Evolutionary conservation across 2,797 vertebrate species (phyloP).

Genomic region (Gallinago stenura): DNA sequence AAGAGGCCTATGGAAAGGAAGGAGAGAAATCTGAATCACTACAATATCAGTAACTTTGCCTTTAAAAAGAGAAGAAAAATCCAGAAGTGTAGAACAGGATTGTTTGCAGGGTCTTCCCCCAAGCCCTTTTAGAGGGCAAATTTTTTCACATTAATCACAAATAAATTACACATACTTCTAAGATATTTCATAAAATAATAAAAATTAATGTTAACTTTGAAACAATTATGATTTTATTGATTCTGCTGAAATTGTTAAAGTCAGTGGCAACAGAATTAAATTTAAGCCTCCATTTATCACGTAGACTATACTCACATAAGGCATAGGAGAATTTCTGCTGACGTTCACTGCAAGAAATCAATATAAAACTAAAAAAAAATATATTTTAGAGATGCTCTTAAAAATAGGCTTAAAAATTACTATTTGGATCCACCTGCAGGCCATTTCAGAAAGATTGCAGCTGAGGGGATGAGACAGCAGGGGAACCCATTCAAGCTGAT

Average conservation of each 20-base stretch:
- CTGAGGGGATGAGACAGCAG: conserved; percentile 72
- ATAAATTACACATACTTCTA: neutral
- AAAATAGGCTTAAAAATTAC: conserved; percentile 66
- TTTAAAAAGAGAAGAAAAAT: neutral
- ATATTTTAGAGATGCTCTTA: conserved; percentile 47
- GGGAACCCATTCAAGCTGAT: conserved; percentile 84
- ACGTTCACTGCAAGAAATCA: conserved; percentile 54
- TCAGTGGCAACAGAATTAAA: conserved; percentile 20
- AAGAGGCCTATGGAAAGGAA: neutral
- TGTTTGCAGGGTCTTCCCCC: neutral
- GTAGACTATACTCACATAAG: conserved; percentile 17
- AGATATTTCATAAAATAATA: neutral
- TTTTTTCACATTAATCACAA: neutral
- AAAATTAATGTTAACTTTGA: neutral
- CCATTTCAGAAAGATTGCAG: conserved; percentile 64
- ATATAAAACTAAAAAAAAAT: conserved; percentile 45
- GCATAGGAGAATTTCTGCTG: conserved; percentile 11
- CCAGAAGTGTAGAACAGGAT: neutral
- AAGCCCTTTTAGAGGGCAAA: neutral
- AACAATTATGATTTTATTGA: neutral
- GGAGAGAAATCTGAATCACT: neutral
- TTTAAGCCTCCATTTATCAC: conserved; percentile 42
- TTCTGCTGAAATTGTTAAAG: conserved; percentile 5
- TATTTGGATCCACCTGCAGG: conserved; percentile 74
- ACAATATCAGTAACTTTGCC: neutral